A percentile compares a stretch with the other conserved stretches of the same genome.
These are phyloP conservation scores for Trichacis sp. DNA, from an alignment of 2,888 invertebrate genomes.

Conservation along the genomic window DNA sequence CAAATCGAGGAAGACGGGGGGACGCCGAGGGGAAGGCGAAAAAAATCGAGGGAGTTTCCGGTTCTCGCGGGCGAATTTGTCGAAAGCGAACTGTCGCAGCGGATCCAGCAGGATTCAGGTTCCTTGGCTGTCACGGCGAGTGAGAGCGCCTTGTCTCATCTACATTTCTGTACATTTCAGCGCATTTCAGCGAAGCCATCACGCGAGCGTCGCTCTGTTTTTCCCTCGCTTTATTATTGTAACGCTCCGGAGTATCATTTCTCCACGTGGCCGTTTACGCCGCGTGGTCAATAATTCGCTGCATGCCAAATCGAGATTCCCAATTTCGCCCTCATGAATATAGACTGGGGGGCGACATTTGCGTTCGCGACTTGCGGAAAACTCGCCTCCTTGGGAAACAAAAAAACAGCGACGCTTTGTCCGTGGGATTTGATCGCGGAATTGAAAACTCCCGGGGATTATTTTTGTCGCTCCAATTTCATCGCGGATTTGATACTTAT, in stretches of 20 bases:
- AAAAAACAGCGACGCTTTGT: too few species aligned
- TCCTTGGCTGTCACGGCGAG: background rate
- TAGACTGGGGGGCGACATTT: slow-evolving; percentile 22
- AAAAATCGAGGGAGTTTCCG: slow-evolving; percentile 1
- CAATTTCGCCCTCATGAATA: slow-evolving; percentile 49
- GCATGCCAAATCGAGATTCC: slow-evolving; percentile 39
- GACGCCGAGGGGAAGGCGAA: slow-evolving; percentile 10
- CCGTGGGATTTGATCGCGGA: too few species aligned
- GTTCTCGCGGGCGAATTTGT: background rate
- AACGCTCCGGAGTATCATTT: slow-evolving; percentile 12
- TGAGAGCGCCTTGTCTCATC: slow-evolving; percentile 16
- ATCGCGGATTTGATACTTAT: background rate
- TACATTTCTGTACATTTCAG: too few species aligned
- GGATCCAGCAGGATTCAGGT: too few species aligned
- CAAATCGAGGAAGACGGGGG: slow-evolving; percentile 13
- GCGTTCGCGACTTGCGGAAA: too few species aligned
- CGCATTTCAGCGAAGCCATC: slow-evolving; percentile 14
- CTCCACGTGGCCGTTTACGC: slow-evolving; percentile 10
- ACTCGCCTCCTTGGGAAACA: too few species aligned
- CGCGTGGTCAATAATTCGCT: slow-evolving; percentile 27
- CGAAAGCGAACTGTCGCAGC: background rate
- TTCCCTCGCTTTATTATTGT: slow-evolving; percentile 15
- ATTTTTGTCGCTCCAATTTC: slow-evolving; percentile 7
- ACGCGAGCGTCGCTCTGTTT: slow-evolving; percentile 18
- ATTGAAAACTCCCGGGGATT: background rate